Evolutionary conservation across 2,888 invertebrate genomes (phyloP).

Genomic region (Parnassius smintheus): DNA sequence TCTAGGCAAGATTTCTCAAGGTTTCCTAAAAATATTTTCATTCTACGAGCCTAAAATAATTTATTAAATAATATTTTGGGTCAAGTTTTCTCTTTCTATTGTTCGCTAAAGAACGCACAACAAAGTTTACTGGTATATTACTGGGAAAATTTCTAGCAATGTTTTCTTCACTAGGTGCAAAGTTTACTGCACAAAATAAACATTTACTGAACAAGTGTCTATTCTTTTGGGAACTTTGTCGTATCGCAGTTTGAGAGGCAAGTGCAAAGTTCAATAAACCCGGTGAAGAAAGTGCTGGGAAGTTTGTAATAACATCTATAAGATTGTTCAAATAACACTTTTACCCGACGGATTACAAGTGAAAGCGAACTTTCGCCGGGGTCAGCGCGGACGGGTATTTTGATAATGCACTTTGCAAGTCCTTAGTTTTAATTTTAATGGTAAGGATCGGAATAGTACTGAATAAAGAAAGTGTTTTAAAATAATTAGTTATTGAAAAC

Average conservation of each 20-base stretch:
- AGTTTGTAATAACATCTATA: constrained; percentile 30
- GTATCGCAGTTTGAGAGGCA: constrained; percentile 7
- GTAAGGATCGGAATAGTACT: background rate
- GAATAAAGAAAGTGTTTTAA: too few relatives aligned
- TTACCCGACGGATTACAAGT: constrained; percentile 44
- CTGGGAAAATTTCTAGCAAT: background rate
- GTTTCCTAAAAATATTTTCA: too few relatives aligned
- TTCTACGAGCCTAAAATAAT: too few relatives aligned
- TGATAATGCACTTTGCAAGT: constrained; percentile 14
- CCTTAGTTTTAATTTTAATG: background rate
- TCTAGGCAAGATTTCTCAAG: too few relatives aligned
- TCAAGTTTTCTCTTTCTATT: too few relatives aligned
- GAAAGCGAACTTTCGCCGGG: constrained; percentile 37
- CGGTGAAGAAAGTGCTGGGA: constrained; percentile 26
- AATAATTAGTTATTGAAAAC: too few relatives aligned
- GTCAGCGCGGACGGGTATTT: constrained; percentile 19
- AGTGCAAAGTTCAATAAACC: constrained; percentile 34
- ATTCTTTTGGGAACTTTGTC: constrained; percentile 9
- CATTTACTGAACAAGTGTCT: background rate
- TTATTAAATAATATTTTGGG: too few relatives aligned
- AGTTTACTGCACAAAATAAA: constrained; percentile 8
- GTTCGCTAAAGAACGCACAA: too few relatives aligned
- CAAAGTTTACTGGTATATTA: background rate
- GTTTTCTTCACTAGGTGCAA: constrained; percentile 12
- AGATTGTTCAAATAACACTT: constrained; percentile 38